Conservation (phyloP, 2,113 vertebrate species). For the Marmota monax region DNA sequence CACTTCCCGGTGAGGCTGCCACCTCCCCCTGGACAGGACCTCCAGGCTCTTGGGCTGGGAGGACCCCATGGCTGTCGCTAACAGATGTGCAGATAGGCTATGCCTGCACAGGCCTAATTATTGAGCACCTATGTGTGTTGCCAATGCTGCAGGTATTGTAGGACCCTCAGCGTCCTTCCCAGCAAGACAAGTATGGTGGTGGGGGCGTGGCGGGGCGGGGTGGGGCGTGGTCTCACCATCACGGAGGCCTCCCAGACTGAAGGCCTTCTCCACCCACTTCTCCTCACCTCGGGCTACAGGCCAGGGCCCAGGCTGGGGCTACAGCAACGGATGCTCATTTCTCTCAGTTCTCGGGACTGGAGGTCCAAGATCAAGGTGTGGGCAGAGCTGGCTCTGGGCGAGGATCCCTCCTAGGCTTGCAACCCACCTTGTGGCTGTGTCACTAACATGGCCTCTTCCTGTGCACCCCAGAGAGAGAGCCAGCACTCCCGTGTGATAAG, state of each 20-base stretch:
- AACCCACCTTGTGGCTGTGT: not conserved
- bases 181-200: too few relatives aligned
- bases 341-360: not conserved
- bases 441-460: not conserved
- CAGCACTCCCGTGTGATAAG: not conserved
- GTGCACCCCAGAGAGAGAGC: not conserved
- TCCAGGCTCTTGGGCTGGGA: not conserved
- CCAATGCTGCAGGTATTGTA: not conserved
- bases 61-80: not conserved
- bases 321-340: not conserved
- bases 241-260: not conserved
- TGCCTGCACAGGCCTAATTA: too few relatives aligned
- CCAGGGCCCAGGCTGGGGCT: not conserved
- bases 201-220: too few relatives aligned
- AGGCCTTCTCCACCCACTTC: not conserved
- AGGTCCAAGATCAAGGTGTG: not conserved
- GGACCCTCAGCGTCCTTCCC: not conserved
- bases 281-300: not conserved
- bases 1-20: fast-evolving
- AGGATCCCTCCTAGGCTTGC: not conserved
- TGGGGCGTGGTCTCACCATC: too few relatives aligned
- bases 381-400: not conserved
- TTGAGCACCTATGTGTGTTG: not conserved
- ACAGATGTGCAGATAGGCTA: too few relatives aligned
- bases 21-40: not conserved